A percentile compares a stretch with the other conserved stretches of the same genome.
These are phyloP conservation scores for Procavia capensis DNA, from an alignment of 2,113 vertebrate species.

Conservation along the genomic window DNA sequence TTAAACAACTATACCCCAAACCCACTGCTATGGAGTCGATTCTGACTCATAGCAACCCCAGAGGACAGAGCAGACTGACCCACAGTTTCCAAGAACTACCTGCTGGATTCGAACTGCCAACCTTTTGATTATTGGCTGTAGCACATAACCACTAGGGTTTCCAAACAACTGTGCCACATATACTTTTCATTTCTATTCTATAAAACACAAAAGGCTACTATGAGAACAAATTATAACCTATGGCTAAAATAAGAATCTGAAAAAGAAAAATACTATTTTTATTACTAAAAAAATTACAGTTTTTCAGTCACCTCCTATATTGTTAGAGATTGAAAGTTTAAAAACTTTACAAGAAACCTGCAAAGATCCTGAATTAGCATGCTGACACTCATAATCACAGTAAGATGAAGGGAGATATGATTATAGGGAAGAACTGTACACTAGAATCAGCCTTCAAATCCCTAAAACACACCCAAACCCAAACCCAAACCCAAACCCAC, in stretches of 20 bases:
- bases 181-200: neutral
- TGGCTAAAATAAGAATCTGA: neutral
- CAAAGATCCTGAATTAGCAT: neutral
- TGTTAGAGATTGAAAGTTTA: neutral
- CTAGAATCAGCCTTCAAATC: neutral
- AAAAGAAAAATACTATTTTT: constrained; percentile 19
- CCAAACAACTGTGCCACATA: neutral
- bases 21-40: no score
- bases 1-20: neutral
- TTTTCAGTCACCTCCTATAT: neutral
- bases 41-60: no score
- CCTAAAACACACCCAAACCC: no score
- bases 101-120: no score
- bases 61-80: no score
- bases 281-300: constrained; percentile 4
- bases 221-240: constrained; percentile 4
- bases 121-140: no score
- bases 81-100: no score
- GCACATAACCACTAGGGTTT: no score
- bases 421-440: neutral
- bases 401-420: neutral
- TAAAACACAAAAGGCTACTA: constrained; percentile 28
- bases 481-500: no score
- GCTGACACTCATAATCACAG: neutral
- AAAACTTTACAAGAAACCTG: neutral